Percentiles rank a stretch among this genome's conserved stretches.
Conservation (phyloP, 1,140 invertebrate genomes). For the Pogonomyrmex californicus region DNA sequence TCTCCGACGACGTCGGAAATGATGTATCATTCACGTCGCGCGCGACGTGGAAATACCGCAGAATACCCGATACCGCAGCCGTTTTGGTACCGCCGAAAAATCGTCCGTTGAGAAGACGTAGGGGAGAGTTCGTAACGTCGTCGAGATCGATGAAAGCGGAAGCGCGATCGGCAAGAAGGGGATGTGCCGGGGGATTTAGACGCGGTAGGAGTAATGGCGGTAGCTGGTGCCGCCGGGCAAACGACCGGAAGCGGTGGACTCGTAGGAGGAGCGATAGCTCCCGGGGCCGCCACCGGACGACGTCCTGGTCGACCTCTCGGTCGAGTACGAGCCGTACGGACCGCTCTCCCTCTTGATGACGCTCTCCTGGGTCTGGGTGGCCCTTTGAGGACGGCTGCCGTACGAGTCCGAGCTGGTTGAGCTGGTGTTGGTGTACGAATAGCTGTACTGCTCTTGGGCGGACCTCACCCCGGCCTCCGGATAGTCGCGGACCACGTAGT, state of each 20-base stretch:
- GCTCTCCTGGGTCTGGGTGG: constrained; percentile 88
- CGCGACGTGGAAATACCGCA: neutral
- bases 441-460: constrained; percentile 93
- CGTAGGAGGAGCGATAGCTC: constrained; percentile 92
- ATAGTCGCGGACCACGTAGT: constrained; percentile 94
- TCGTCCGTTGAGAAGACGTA: neutral
- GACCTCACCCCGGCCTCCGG: constrained; percentile 90
- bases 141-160: constrained; percentile 33
- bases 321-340: constrained; percentile 90
- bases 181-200: constrained; percentile 87
- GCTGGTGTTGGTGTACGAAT: constrained; percentile 91
- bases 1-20: constrained; percentile 15
- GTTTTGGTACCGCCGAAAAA: neutral
- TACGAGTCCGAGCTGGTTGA: constrained; percentile 87
- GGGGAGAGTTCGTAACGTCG: constrained; percentile 8
- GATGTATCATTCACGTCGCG: neutral
- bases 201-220: constrained; percentile 94
- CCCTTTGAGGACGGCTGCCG: constrained; percentile 87
- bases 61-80: neutral
- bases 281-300: constrained; percentile 91
- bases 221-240: constrained; percentile 93
- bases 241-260: constrained; percentile 91
- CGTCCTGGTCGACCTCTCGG: constrained; percentile 90
- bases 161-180: constrained; percentile 2
- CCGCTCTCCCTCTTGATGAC: constrained; percentile 90